A percentile compares a stretch with the other conserved stretches of the same genome.
Evolutionary conservation across 2,888 invertebrate genomes (phyloP).

Genomic region (Ditula angustiorana): DNA sequence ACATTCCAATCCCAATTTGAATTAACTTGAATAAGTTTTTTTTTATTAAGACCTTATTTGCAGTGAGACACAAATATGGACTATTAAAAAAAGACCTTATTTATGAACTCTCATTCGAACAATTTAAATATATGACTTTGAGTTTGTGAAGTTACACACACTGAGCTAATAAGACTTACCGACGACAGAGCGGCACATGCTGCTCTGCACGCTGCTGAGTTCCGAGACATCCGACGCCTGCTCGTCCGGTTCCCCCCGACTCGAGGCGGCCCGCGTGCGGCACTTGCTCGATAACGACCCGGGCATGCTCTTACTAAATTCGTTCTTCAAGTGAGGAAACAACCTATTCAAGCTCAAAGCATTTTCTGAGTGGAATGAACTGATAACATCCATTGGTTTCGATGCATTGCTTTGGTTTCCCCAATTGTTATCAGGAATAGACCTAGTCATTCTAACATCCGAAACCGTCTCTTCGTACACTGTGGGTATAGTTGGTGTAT

Average conservation of each 20-base stretch:
- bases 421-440: slow-evolving; percentile 90
- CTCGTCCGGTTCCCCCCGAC: slow-evolving; percentile 73
- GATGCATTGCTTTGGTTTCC: slow-evolving; percentile 86
- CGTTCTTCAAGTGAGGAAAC: slow-evolving; percentile 86
- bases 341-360: slow-evolving; percentile 85
- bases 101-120: too few species aligned
- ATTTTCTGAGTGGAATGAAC: slow-evolving; percentile 85
- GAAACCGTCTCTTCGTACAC: slow-evolving; percentile 55
- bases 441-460: slow-evolving; percentile 87
- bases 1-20: too few species aligned
- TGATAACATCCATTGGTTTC: slow-evolving; percentile 86
- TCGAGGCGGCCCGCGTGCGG: slow-evolving; percentile 59
- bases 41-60: too few species aligned
- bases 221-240: slow-evolving; percentile 82
- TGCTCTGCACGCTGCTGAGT: slow-evolving; percentile 84
- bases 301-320: slow-evolving; percentile 77
- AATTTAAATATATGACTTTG: too few species aligned
- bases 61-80: too few species aligned
- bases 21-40: too few species aligned
- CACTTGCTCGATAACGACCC: slow-evolving; percentile 68
- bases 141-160: too few species aligned
- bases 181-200: slow-evolving; percentile 84
- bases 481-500: slow-evolving; percentile 45
- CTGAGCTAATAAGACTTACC: slow-evolving; percentile 58
- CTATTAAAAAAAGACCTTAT: too few species aligned